Evolutionary conservation across 1,140 invertebrate species (phyloP).

Genomic region (Lamellibrachia luymesi): DNA sequence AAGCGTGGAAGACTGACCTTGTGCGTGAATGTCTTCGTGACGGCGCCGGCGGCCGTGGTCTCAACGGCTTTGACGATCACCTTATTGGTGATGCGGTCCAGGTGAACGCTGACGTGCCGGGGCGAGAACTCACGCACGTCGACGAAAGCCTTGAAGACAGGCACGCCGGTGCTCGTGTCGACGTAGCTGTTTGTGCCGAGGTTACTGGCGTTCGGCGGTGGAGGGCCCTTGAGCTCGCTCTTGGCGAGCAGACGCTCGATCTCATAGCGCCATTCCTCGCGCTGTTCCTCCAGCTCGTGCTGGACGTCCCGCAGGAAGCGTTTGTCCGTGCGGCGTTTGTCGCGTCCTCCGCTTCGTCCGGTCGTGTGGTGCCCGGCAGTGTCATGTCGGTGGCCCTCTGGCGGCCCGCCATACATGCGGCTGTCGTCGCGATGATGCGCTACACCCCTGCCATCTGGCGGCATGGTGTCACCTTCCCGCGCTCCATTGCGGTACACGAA

Average conservation of each 20-base stretch:
- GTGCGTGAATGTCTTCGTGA: constrained; percentile 22
- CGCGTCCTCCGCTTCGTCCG: no score
- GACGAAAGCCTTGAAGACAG: constrained; percentile 13
- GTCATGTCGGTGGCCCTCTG: not conserved
- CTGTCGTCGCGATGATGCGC: not conserved
- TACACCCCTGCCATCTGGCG: not conserved
- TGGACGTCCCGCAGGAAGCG: constrained; percentile 12
- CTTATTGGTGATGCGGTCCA: constrained; percentile 16
- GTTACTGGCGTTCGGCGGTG: not conserved
- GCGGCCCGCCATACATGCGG: not conserved
- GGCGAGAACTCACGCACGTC: constrained; percentile 15
- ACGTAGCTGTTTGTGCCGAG: constrained; percentile 17
- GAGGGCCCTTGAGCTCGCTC: not conserved
- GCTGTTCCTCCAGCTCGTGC: constrained; percentile 20
- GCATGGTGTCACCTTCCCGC: not conserved
- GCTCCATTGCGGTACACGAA: not conserved
- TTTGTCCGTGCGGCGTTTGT: not conserved
- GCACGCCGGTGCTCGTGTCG: not conserved
- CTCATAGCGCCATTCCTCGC: constrained; percentile 16
- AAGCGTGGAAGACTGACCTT: constrained; percentile 24
- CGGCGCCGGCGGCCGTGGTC: not conserved
- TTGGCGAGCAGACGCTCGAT: not conserved
- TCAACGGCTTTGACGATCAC: constrained; percentile 18
- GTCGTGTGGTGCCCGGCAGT: not conserved
- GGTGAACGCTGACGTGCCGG: not conserved